These are phyloP conservation scores for Cryptoprocta ferox DNA, from an alignment of 2,797 vertebrate genomes.

Conservation along the genomic window DNA sequence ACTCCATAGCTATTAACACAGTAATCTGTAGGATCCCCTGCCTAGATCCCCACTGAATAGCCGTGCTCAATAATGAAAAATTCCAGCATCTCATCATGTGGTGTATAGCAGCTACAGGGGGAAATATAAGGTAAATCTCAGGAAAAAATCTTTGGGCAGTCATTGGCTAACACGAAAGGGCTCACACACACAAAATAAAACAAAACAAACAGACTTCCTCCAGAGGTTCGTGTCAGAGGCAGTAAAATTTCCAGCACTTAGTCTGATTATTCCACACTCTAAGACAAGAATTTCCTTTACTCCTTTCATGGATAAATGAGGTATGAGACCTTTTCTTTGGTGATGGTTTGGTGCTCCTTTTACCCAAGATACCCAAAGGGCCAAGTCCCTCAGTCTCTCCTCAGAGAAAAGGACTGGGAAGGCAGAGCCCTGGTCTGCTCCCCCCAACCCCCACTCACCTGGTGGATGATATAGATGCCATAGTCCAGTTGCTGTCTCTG, in stretches of 20 bases:
- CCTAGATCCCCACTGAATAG: neutral
- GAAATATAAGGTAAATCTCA: neutral
- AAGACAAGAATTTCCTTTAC: neutral
- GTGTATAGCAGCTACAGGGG: accelerated
- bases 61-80: neutral
- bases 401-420: neutral
- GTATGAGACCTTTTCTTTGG: neutral
- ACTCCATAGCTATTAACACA: neutral
- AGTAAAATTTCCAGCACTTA: neutral
- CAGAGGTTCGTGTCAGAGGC: neutral
- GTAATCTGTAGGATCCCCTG: neutral
- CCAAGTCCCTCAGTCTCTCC: neutral
- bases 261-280: neutral
- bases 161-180: neutral
- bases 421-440: neutral
- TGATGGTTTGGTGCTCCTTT: neutral
- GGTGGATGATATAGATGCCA: slow-evolving; percentile 95
- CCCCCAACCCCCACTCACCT: slow-evolving; percentile 87
- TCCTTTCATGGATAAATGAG: neutral
- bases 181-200: neutral
- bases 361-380: neutral
- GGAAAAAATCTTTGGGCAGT: neutral
- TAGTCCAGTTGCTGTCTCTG: slow-evolving; percentile 98
- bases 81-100: neutral
- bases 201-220: neutral